Evolutionary conservation across 1,140 invertebrate genomes (phyloP), one percentile per base, ranked within the genome.

Genomic region (Neomicropteryx cornuta): DNA sequence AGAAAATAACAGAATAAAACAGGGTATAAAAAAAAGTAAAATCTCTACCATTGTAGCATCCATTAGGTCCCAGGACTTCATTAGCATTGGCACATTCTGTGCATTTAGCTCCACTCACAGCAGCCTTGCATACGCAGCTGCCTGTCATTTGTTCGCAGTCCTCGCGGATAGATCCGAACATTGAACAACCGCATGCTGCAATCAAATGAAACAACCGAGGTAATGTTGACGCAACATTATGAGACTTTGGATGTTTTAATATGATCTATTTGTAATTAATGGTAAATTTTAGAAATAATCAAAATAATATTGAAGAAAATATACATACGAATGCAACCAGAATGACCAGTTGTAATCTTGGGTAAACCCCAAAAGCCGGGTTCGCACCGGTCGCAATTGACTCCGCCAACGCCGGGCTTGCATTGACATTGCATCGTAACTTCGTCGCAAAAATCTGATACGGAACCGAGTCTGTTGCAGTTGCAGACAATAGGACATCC

Each of bases 41-140:
- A 13, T 50, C 58, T 52, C 51, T 74, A 87, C 84, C 79, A 61
- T 78, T 69, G 38, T 78, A 75, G 53, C 86, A 89, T 38, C 85
- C 85, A 45, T 77, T 77, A 5, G 77, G 76, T 35, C 77, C 81
- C 1, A 91, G 70, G 21, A 83, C 70, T 54, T 81, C 79, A 46
- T 80, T 77, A 38, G 82, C 79, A 45, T 79, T 80, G 1, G 76
- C 76, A 52, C 90, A 95, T 16, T 79, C 73, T 29, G 88, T 87
- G 54, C 95, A 99, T 28, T 81, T 79, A 40, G 80, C 70, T 27
- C 89, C 89, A n/a, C 83, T 84, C 54, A 83, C 98, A 43, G 82
- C 93, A 39, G 77, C 81, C 42, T 80, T 77, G 56, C 95, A 99
- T 0, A 78, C 77, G 60, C 95, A 99, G 46, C 96, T 85, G n/a